Base-by-base conservation (phyloP, 2,797 vertebrate genomes). In the Megalops cyprinoides region DNA sequence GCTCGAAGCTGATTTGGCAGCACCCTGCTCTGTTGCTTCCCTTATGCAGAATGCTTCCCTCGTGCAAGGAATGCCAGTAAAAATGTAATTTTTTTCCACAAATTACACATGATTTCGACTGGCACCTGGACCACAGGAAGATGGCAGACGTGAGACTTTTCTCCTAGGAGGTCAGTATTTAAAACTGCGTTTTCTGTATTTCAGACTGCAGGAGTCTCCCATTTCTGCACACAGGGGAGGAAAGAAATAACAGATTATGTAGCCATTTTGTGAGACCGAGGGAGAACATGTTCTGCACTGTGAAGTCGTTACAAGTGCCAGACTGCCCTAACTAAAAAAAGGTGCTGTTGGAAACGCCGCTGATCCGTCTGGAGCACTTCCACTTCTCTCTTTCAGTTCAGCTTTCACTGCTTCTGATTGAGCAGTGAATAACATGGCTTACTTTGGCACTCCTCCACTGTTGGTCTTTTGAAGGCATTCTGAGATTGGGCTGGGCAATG, bases 321-420 rank as follows among this genome's bases (percentile, higher is more conserved):
- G 74, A 44, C 62, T 37, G 31, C 74, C 6, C 82, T 28, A 20
- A n/a, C n/a, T n/a, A n/a, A n/a, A n/a, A n/a, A 62, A 10, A 15
- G 7, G n/a, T 60, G 37, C 14, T 42, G 75, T 78, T 69, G 14
- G 56, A 84, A 34, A 44, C 78, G 85, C 85, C 51, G 14, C 73
- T 79, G 85, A 88, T 85, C 80, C 85, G 84, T 81, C 80, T 83
- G 78, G 80, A 78, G 28, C 81, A 0, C 79, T 76, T 88, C 87
- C 83, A 85, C 10, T 74, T 82, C 74, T 87, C 81, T 89, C 89
- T 83, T 86, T 87, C 84, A 76, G 80, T 62, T 88, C 53, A 20
- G n/a, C 2, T 79, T 90, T 92, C 80, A 89, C 81, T 74, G 77
- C 2, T 12, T 71, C 48, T 92, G 91, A 93, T 92, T 77, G 90